Conservation (phyloP, 2,113 vertebrate species). For the Hystrix cristata region DNA sequence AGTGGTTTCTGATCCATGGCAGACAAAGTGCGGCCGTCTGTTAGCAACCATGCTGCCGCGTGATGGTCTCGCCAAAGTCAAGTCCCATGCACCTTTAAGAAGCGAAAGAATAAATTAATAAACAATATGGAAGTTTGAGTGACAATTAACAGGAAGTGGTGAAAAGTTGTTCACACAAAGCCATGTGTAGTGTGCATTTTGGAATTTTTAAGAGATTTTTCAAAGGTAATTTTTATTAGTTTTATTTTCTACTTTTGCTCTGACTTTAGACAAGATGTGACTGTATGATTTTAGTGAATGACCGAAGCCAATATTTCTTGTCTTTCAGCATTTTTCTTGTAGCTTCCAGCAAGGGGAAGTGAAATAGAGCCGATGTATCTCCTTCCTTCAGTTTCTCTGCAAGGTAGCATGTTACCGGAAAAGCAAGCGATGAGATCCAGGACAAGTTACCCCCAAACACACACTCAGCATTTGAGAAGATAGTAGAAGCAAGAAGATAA, state of each 20-base stretch:
- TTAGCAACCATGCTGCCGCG: neutral
- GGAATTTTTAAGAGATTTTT: slow-evolving; percentile 37
- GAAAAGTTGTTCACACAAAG: neutral
- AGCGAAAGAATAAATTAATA: slow-evolving; percentile 5
- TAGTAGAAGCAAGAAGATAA: neutral
- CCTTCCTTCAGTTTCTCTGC: neutral
- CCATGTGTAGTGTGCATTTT: rapidly evolving
- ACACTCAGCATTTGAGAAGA: neutral
- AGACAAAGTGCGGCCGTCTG: neutral
- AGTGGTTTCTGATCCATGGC: neutral
- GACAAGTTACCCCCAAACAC: neutral
- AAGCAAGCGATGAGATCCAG: neutral
- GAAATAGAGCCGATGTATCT: neutral
- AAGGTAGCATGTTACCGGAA: neutral
- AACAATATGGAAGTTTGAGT: neutral
- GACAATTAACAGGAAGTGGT: neutral
- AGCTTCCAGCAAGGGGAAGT: neutral
- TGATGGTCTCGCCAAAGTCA: neutral
- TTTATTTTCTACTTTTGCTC: slow-evolving; percentile 26
- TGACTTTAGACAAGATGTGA: neutral
- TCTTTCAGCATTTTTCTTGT: neutral
- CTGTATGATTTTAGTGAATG: neutral
- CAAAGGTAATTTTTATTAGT: neutral
- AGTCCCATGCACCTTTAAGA: neutral
- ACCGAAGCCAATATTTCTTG: neutral